Evolutionary conservation across 2,888 invertebrate species (phyloP).

Genomic region (Anorthoa munda): DNA sequence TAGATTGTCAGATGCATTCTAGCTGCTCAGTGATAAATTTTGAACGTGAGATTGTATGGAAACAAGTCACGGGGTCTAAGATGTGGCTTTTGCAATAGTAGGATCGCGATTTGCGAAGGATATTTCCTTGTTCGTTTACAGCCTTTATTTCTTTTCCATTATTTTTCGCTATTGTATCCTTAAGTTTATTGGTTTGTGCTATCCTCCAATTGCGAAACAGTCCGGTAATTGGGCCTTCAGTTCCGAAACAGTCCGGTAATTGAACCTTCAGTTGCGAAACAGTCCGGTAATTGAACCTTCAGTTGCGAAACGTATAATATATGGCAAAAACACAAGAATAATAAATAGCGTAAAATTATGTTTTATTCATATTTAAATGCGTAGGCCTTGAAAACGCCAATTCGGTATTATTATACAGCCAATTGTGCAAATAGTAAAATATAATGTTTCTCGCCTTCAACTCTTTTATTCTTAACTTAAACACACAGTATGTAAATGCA

Average conservation of each 20-base stretch:
- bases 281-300: not conserved
- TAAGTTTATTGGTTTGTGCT: not conserved
- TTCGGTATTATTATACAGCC: slow-evolving; percentile 24
- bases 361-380: slow-evolving; percentile 25
- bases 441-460: slow-evolving; percentile 5
- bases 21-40: slow-evolving; percentile 48
- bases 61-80: slow-evolving; percentile 48
- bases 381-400: slow-evolving; percentile 30
- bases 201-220: not conserved
- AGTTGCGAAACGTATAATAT: slow-evolving; percentile 1
- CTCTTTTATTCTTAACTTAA: slow-evolving; percentile 22
- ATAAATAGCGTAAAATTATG: slow-evolving; percentile 4
- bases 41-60: slow-evolving; percentile 58
- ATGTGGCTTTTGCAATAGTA: slow-evolving; percentile 43
- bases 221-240: not conserved
- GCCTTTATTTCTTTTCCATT: not conserved
- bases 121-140: slow-evolving; percentile 18
- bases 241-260: not conserved
- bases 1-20: slow-evolving; percentile 57
- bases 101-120: slow-evolving; percentile 20
- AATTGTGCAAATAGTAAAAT: slow-evolving; percentile 56
- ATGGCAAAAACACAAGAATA: not conserved
- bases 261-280: not conserved
- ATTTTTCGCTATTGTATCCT: slow-evolving; percentile 10
- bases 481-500: slow-evolving; percentile 35